These are phyloP conservation scores for Phlogophora meticulosa DNA, from an alignment of 2,888 invertebrate species.

Conservation along the genomic window DNA sequence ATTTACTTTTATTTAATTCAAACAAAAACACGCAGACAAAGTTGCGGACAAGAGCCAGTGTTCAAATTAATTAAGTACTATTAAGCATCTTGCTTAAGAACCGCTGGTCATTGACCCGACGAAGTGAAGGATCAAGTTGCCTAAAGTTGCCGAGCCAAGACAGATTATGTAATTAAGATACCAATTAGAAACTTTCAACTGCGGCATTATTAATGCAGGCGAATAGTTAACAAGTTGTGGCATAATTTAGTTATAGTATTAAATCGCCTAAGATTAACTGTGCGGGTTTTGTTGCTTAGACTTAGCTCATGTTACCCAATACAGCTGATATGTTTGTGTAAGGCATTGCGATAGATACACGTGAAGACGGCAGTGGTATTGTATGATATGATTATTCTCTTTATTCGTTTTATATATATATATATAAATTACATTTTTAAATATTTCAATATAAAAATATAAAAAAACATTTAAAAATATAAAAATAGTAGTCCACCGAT, in stretches of 20 bases:
- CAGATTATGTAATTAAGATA: slow-evolving; percentile 63
- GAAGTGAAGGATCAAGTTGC: slow-evolving; percentile 34
- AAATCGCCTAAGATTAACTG: slow-evolving; percentile 29
- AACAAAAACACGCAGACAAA: too few species aligned
- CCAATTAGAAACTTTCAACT: slow-evolving; percentile 62
- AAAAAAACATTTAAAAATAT: too few species aligned
- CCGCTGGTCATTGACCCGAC: slow-evolving; percentile 33
- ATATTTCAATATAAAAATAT: too few species aligned
- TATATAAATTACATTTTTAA: too few species aligned
- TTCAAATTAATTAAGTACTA: slow-evolving; percentile 8
- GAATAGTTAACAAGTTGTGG: slow-evolving; percentile 55
- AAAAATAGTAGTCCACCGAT: too few species aligned
- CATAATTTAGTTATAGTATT: slow-evolving; percentile 40
- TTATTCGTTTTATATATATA: too few species aligned
- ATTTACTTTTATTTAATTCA: too few species aligned
- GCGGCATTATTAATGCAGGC: slow-evolving; percentile 50
- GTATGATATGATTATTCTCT: too few species aligned
- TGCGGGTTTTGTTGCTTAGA: slow-evolving; percentile 10
- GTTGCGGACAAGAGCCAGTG: too few species aligned
- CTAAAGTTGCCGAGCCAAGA: slow-evolving; percentile 56
- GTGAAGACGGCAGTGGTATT: too few species aligned
- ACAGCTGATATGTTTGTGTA: not conserved
- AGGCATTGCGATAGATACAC: not conserved
- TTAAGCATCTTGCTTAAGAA: slow-evolving; percentile 1
- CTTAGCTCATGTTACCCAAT: not conserved